Percentiles rank a stretch among this genome's conserved stretches.
Evolutionary conservation across 2,113 vertebrate genomes (phyloP).

Genomic region (Girardinichthys multiradiatus): DNA sequence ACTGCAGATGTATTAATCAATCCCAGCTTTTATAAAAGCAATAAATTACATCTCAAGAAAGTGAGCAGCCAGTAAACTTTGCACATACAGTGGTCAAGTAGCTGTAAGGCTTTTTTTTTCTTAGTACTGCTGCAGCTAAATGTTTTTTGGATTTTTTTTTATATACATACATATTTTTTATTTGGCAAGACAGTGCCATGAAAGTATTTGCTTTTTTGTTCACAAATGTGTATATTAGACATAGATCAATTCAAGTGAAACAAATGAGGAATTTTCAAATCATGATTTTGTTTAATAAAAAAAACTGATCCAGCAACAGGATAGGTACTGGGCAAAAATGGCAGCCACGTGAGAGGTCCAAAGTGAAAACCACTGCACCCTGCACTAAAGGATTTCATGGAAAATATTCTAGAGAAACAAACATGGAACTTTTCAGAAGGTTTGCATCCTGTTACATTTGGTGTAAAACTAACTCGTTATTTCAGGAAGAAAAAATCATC

Average conservation of each 20-base stretch:
- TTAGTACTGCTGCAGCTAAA: not conserved
- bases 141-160: no score
- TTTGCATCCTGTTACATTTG: not conserved
- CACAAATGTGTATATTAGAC: no score
- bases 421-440: not conserved
- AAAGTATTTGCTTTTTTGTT: not conserved
- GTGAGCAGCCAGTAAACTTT: slow-evolving; percentile 5
- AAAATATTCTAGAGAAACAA: no score
- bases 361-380: no score
- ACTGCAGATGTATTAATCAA: slow-evolving; percentile 40
- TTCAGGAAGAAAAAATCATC: no score
- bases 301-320: not conserved
- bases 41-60: slow-evolving; percentile 24
- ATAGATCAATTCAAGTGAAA: no score
- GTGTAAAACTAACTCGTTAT: no score
- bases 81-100: not conserved
- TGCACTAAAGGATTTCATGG: no score
- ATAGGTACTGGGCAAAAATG: no score
- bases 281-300: not conserved
- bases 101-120: slow-evolving; percentile 20
- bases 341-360: no score
- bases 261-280: not conserved
- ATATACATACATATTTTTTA: not conserved
- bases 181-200: not conserved
- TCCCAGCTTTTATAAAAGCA: slow-evolving; percentile 23